A percentile compares a stretch with the other conserved stretches of the same genome.
Conservation (phyloP, 2,888 invertebrate genomes). For the Hydropsyche betteni region DNA sequence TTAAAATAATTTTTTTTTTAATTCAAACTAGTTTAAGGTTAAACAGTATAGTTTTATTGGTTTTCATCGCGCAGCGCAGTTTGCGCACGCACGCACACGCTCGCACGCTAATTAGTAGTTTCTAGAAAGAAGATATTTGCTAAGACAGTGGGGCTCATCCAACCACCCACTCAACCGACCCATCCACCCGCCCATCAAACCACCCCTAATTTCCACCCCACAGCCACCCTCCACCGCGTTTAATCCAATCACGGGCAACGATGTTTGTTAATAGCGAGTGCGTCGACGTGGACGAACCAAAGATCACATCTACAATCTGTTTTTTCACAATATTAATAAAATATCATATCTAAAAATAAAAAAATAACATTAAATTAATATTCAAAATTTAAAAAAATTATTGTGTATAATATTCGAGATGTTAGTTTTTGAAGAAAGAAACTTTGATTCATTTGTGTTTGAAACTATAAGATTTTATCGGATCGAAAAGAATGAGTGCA, state of each 20-base stretch:
- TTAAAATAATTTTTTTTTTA: too few relatives aligned
- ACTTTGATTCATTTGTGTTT: too few relatives aligned
- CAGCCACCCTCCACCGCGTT: slow-evolving; percentile 51
- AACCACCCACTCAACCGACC: neutral
- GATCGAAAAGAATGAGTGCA: too few relatives aligned
- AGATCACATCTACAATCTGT: too few relatives aligned
- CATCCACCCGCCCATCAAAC: slow-evolving; percentile 50
- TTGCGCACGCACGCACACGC: slow-evolving; percentile 48
- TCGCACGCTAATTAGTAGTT: slow-evolving; percentile 46
- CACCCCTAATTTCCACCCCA: slow-evolving; percentile 49
- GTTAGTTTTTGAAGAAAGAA: too few relatives aligned
- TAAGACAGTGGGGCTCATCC: slow-evolving; percentile 28
- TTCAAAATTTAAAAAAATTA: too few relatives aligned
- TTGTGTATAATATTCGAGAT: too few relatives aligned
- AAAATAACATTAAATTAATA: too few relatives aligned
- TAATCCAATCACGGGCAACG: slow-evolving; percentile 52
- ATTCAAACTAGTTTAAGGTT: too few relatives aligned
- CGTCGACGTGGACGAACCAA: slow-evolving; percentile 51
- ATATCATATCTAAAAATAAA: too few relatives aligned
- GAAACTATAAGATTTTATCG: too few relatives aligned
- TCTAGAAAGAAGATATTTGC: slow-evolving; percentile 31
- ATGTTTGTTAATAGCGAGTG: slow-evolving; percentile 53
- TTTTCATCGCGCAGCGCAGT: slow-evolving; percentile 55
- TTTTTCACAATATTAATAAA: slow-evolving; percentile 37
- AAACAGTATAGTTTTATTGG: too few relatives aligned